Evolutionary conservation across 2,797 vertebrate species (phyloP).

Genomic region (Phrynocephalus guinanensis): DNA sequence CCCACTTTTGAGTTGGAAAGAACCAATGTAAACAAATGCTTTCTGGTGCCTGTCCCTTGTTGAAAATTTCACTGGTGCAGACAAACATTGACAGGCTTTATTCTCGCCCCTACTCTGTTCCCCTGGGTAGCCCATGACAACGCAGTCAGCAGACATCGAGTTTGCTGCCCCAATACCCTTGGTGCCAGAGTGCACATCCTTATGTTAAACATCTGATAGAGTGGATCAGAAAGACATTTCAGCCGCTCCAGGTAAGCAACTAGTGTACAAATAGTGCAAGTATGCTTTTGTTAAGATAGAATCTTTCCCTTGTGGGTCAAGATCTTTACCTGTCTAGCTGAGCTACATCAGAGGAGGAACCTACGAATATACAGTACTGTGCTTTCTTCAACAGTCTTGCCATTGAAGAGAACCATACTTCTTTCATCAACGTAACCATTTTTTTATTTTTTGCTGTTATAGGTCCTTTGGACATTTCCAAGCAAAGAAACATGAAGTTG

Average conservation of each 20-base stretch:
- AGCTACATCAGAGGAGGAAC: neutral
- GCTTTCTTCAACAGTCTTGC: neutral
- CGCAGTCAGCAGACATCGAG: neutral
- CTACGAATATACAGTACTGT: neutral
- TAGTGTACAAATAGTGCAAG: neutral
- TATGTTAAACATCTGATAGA: neutral
- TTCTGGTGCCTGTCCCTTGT: no score
- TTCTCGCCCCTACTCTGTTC: no score
- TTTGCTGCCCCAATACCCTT: no score
- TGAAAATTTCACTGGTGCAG: no score
- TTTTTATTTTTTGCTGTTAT: conserved; percentile 14
- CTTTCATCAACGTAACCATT: neutral
- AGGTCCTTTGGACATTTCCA: conserved; percentile 27
- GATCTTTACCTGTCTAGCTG: neutral
- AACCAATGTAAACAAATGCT: no score
- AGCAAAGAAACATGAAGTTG: neutral
- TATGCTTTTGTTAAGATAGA: neutral
- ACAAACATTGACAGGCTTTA: no score
- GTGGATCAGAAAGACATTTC: neutral
- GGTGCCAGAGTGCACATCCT: neutral
- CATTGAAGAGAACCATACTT: neutral
- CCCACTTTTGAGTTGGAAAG: no score
- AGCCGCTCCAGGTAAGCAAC: neutral
- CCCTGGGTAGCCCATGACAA: no score
- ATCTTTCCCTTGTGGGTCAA: neutral